phyloP scores from a whole-genome alignment of 2,888 invertebrate species.

The Carabus problematicus region DNA sequence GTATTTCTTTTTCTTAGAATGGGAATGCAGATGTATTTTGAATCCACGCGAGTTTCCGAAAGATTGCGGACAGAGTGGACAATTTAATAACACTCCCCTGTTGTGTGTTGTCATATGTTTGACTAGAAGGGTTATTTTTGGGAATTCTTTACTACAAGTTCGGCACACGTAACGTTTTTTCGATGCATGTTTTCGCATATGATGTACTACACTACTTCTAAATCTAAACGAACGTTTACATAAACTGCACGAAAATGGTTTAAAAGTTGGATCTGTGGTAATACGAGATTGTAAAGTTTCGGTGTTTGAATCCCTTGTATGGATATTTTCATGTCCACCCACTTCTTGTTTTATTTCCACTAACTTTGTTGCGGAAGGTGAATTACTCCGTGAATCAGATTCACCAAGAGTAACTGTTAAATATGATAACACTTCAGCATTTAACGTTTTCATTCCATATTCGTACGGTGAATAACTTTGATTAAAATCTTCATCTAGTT shows the following conservation, averaged over 20 bases:
- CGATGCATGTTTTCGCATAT: constrained; percentile 28
- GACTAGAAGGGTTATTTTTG: constrained; percentile 14
- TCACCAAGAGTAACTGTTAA: constrained; percentile 35
- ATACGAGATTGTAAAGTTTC: constrained; percentile 17
- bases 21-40: constrained; percentile 30
- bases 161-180: constrained; percentile 29
- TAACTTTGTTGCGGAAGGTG: not conserved
- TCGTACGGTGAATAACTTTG: too few species aligned
- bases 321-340: not conserved
- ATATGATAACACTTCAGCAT: constrained; percentile 32
- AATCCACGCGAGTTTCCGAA: constrained; percentile 15
- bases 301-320: not conserved
- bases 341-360: not conserved
- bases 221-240: constrained; percentile 15
- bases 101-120: constrained; percentile 29
- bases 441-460: constrained; percentile 21
- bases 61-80: constrained; percentile 27
- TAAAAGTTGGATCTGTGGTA: constrained; percentile 14
- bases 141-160: constrained; percentile 23
- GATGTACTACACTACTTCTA: constrained; percentile 27
- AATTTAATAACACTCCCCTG: constrained; percentile 10
- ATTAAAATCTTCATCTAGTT: constrained; percentile 9
- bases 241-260: not conserved
- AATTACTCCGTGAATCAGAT: not conserved
- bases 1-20: constrained; percentile 4